Evolutionary conservation across 1,140 invertebrate species (phyloP).

Genomic region (Pinna nobilis): DNA sequence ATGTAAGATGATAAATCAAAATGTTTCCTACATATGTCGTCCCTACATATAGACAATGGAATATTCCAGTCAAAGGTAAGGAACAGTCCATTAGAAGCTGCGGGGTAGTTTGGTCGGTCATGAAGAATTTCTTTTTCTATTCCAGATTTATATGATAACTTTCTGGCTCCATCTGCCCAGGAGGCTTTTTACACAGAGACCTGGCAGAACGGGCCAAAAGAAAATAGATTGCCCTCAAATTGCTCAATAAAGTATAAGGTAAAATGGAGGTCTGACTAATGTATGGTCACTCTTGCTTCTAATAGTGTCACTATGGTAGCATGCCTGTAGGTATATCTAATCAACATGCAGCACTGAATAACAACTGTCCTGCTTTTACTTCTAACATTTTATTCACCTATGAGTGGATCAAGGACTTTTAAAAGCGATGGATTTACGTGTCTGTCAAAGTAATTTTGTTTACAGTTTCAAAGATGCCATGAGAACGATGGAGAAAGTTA

Average conservation of each 20-base stretch:
- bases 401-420: background rate
- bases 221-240: conserved; percentile 1
- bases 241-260: conserved; percentile 14
- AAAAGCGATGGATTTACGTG: background rate
- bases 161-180: background rate
- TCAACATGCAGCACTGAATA: background rate
- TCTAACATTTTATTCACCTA: conserved; percentile 1
- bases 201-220: conserved; percentile 13
- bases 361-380: background rate
- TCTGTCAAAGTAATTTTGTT: background rate
- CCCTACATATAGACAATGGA: background rate
- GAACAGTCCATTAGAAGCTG: background rate
- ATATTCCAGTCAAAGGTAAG: background rate
- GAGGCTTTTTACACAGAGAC: background rate
- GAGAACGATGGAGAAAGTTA: background rate
- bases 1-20: background rate
- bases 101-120: background rate
- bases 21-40: background rate
- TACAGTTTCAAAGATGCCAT: background rate
- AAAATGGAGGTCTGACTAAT: background rate
- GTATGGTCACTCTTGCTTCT: background rate
- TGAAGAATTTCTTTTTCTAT: background rate
- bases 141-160: conserved; percentile 22
- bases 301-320: background rate
- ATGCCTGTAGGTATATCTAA: background rate